Percentiles rank a stretch among this genome's conserved stretches.
These are phyloP conservation scores for Poeciliopsis prolifica DNA, from an alignment of 2,113 vertebrate species.

Conservation along the genomic window DNA sequence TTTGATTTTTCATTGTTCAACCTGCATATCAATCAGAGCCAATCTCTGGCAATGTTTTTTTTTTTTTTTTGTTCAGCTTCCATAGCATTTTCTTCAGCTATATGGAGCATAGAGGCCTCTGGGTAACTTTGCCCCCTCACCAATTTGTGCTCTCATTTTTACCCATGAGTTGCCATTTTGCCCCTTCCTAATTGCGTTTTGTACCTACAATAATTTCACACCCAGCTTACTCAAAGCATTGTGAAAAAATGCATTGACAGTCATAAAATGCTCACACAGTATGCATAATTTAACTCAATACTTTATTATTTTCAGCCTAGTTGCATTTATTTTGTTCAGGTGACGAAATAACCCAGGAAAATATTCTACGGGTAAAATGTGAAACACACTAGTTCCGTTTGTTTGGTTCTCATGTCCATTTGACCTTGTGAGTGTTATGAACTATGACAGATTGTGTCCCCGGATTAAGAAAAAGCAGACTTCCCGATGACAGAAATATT, in stretches of 20 bases:
- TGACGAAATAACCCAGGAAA: no score
- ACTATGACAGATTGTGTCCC: no score
- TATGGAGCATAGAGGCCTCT: background rate
- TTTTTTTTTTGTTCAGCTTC: no score
- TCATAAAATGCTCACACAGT: background rate
- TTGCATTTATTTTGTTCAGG: no score
- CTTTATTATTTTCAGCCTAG: no score
- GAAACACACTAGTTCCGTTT: no score
- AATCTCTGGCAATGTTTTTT: background rate
- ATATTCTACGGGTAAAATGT: no score
- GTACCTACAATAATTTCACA: background rate
- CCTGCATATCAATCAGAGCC: background rate
- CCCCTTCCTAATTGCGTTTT: background rate
- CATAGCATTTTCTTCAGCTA: background rate
- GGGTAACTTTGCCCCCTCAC: background rate
- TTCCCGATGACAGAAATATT: no score
- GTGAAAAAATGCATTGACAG: background rate
- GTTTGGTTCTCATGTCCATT: no score
- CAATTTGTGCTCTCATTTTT: background rate
- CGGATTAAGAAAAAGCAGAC: no score
- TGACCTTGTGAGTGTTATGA: no score
- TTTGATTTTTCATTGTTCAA: background rate
- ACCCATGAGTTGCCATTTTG: background rate
- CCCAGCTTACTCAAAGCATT: background rate
- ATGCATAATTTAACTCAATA: background rate